Conservation (phyloP, 2,113 vertebrate species). For the Electrona antarctica region DNA sequence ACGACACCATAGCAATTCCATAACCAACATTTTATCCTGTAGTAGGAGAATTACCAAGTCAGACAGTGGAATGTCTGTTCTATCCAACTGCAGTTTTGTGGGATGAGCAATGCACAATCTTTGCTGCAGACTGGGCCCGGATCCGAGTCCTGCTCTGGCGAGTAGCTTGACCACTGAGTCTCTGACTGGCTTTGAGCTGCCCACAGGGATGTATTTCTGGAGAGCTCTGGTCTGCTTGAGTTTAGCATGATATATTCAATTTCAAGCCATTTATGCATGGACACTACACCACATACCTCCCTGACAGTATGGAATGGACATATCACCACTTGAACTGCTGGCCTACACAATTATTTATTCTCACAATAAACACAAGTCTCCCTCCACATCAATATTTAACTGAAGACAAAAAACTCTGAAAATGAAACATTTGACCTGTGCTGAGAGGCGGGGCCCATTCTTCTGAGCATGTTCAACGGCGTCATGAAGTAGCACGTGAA, state of each 20-base stretch:
- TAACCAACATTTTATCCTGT: no score
- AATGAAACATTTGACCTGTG: slow-evolving; percentile 75
- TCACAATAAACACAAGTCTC: no score
- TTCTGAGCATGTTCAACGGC: slow-evolving; percentile 78
- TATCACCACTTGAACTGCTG: neutral
- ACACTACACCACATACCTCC: slow-evolving; percentile 9
- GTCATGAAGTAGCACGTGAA: slow-evolving; percentile 78
- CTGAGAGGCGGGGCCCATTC: slow-evolving; percentile 69
- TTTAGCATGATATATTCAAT: slow-evolving; percentile 20
- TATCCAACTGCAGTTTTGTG: no score
- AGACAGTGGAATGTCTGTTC: no score
- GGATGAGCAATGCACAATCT: neutral
- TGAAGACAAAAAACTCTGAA: neutral
- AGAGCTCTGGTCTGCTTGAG: slow-evolving; percentile 7
- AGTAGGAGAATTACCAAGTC: no score
- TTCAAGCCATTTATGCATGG: slow-evolving; percentile 28
- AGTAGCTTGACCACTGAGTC: neutral
- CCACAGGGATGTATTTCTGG: slow-evolving; percentile 41
- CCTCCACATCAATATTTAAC: slow-evolving; percentile 3
- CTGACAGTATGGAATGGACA: neutral
- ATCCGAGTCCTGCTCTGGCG: neutral
- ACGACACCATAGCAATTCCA: no score
- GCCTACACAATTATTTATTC: neutral
- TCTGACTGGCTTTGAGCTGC: slow-evolving; percentile 2
- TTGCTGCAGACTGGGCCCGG: neutral